Base-by-base conservation (phyloP, 2,888 invertebrate genomes). In the Acanthosoma haemorrhoidale region DNA sequence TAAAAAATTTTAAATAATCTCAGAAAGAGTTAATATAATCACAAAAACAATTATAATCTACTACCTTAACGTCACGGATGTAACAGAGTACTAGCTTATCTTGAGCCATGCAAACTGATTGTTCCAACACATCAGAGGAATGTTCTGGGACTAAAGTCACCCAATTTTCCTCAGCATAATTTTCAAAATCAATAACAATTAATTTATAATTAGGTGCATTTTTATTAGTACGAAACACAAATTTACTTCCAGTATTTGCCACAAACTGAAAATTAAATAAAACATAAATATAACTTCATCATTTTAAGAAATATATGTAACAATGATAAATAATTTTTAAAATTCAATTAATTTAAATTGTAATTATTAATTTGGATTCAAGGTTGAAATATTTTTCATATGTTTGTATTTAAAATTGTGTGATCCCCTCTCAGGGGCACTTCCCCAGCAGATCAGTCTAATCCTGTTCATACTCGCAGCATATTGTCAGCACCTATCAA, bases 11-110 rank as follows among this genome's bases (percentile, higher is more conserved):
- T n/a, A 59, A 59, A 16, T 34, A 16, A 32, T 59, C 3, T 16
- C 15, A 32, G n/a, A 11, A 36, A 36, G 11, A 11, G 11, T 9
- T 8, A 41, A 9, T 9, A 36, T 11, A 36, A 36, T 9, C 6
- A 36, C 6, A 36, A 36, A 36, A 36, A 36, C 6, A 41, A 41
- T 13, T 13, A 36, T 9, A 36, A 36, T 36, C n/a, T n/a, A n/a
- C n/a, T n/a, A 77, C 95, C 86, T 96, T 96, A 8, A 97, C 97
- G 84, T 98, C 95, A 78, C 92, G 87, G 71, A 97, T 86, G 79
- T 96, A 98, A 79, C 91, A 90, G 36, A 94, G 81, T 66, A 96
- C 86, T 36, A 99, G 83, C 80, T 93, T 91, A 79, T 95, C 87
- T n/a, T 86, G 82, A 79, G 93, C 87, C 0, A 95, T 94, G 68